Evolutionary conservation across 2,888 invertebrate species (phyloP).

Genomic region (Chloromyia formosa): DNA sequence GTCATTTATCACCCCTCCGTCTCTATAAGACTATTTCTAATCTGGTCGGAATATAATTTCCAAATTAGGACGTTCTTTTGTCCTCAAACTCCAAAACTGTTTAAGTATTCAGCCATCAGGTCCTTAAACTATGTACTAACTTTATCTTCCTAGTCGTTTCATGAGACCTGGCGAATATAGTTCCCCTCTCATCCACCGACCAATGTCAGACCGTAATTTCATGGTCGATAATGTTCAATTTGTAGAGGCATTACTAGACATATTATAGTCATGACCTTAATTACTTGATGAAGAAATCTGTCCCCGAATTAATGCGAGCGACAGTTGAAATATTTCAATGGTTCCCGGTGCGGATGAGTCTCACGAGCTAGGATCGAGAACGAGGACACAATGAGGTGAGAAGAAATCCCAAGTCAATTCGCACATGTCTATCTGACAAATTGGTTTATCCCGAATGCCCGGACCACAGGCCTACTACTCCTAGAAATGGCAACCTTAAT

Average conservation of each 20-base stretch:
- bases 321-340: not conserved
- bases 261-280: conserved; percentile 38
- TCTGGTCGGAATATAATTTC: no score
- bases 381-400: conserved; percentile 5
- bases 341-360: no score
- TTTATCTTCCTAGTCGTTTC: no score
- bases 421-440: conserved; percentile 30
- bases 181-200: not conserved
- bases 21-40: no score
- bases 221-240: conserved; percentile 41
- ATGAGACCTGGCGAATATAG: not conserved
- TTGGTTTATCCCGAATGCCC: conserved; percentile 8
- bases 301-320: conserved; percentile 19
- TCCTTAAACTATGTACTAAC: no score
- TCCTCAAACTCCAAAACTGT: no score
- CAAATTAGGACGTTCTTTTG: no score
- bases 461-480: not conserved
- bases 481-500: conserved; percentile 11
- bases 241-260: conserved; percentile 32
- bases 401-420: conserved; percentile 31
- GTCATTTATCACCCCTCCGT: no score
- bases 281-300: conserved; percentile 39
- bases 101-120: no score
- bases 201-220: conserved; percentile 35
- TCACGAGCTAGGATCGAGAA: not conserved